Evolutionary conservation across 2,888 invertebrate genomes (phyloP), one percentile per base, ranked within the genome.

Genomic region (Pachydiplax longipennis): DNA sequence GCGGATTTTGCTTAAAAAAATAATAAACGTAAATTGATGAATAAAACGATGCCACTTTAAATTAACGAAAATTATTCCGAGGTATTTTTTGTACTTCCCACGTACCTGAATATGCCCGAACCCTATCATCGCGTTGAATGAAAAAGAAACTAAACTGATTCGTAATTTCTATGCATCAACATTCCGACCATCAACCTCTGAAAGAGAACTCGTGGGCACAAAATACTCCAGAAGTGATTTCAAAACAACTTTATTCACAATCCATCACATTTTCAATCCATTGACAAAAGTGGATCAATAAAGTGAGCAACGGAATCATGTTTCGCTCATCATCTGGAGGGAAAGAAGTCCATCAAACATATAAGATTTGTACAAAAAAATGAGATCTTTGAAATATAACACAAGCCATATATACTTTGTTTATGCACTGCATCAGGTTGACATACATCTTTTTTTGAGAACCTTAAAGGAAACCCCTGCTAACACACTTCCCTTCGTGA

Each of bases 171-270:
- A 44, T 53, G 13, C 18, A 8, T 18, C n/a, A n/a, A n/a, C n/a
- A n/a, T n/a, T n/a, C n/a, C n/a, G n/a, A n/a, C n/a, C n/a, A n/a
- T n/a, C n/a, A n/a, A n/a, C 3, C 15, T 18, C 53, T 53, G 53
- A 53, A 53, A 53, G 53, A 18, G 18, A 53, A 53, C 18, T 53
- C 31, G 31, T 73, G 65, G 37, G 4, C 65, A n/a, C 13, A 73
- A 31, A 25, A 12, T 31, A 31, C 31, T 22, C 4, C 18, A 12
- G 12, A 0, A 35, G 35, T 87, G 87, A 87, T 87, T 87, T 87
- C 73, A 87, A 87, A 87, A 87, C 87, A 87, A 87, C 87, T 87
- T 87, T 87, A 87, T 87, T 87, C 87, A 87, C 87, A 87, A 87
- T 87, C 87, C 87, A 87, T 87, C 87, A 87, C 87, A 87, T 61